Evolutionary conservation across 2,888 invertebrate species (phyloP).

Genomic region (Steromphala cineraria): DNA sequence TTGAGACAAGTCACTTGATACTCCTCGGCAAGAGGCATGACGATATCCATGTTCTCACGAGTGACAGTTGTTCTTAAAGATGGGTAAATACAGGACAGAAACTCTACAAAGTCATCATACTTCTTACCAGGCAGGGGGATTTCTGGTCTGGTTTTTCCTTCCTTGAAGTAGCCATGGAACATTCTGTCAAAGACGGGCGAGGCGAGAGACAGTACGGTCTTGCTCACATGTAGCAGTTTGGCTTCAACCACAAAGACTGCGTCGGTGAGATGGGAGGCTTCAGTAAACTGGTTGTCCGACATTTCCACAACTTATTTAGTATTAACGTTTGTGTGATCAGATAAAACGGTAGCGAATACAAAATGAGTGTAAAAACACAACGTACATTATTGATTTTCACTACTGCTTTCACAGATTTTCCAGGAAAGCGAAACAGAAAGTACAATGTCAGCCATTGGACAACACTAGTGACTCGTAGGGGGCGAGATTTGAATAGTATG

Average conservation of each 20-base stretch:
- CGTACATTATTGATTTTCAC: too few species aligned
- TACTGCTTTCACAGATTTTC: too few species aligned
- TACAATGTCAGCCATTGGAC: too few species aligned
- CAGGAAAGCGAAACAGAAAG: too few species aligned
- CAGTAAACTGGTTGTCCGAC: too few species aligned
- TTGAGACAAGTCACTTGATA: neutral
- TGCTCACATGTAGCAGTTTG: neutral
- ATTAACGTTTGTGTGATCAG: too few species aligned
- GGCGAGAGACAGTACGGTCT: neutral
- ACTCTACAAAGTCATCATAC: neutral
- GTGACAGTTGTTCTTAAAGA: neutral
- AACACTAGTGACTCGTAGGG: too few species aligned
- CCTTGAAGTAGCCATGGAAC: neutral
- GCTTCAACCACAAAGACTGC: neutral
- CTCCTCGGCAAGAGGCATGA: neutral
- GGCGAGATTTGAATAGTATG: too few species aligned
- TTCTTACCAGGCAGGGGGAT: neutral
- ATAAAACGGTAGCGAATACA: too few species aligned
- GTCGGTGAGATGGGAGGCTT: neutral
- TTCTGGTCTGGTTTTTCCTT: neutral
- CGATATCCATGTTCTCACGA: neutral
- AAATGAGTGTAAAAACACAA: too few species aligned
- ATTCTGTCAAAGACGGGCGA: neutral
- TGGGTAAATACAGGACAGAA: neutral
- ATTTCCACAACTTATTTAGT: too few species aligned